Conservation (phyloP, 2,888 invertebrate species). For the Amiota minor region DNA sequence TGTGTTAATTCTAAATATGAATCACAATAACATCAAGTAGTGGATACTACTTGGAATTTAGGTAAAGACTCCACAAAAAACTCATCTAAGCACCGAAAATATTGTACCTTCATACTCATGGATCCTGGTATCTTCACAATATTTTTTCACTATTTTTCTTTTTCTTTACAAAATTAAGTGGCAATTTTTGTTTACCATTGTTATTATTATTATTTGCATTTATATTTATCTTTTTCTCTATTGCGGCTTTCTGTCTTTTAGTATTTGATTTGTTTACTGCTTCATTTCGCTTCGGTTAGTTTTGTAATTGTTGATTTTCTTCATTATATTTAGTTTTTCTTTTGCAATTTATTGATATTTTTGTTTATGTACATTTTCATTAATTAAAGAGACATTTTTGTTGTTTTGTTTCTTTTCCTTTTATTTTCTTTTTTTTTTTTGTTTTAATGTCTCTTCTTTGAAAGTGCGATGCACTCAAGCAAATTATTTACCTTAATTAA, state of each 20-base stretch:
- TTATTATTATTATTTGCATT: conserved; percentile 50
- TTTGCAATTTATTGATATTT: conserved; percentile 38
- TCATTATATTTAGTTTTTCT: conserved; percentile 21
- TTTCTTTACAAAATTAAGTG: conserved; percentile 57
- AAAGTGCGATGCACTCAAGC: conserved; percentile 15
- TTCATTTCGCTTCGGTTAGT: neutral
- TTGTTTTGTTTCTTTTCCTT: neutral
- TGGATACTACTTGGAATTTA: conserved; percentile 22
- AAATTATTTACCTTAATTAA: neutral
- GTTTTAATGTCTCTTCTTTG: no score
- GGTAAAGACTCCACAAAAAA: conserved; percentile 37
- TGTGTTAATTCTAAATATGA: conserved; percentile 60
- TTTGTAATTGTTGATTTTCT: conserved; percentile 23
- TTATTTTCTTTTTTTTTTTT: neutral
- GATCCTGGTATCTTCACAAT: neutral
- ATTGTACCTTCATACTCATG: no score
- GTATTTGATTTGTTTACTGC: conserved; percentile 12
- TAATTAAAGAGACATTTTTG: conserved; percentile 58
- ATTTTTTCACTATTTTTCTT: conserved; percentile 33
- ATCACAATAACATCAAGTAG: conserved; percentile 49
- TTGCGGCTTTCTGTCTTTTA: conserved; percentile 17
- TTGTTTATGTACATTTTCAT: conserved; percentile 55
- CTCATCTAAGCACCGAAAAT: neutral
- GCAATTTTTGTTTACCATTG: conserved; percentile 55
- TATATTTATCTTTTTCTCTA: conserved; percentile 49